These are phyloP conservation scores for Cossypha dichroa DNA, from an alignment of 2,797 vertebrate genomes.

Conservation along the genomic window DNA sequence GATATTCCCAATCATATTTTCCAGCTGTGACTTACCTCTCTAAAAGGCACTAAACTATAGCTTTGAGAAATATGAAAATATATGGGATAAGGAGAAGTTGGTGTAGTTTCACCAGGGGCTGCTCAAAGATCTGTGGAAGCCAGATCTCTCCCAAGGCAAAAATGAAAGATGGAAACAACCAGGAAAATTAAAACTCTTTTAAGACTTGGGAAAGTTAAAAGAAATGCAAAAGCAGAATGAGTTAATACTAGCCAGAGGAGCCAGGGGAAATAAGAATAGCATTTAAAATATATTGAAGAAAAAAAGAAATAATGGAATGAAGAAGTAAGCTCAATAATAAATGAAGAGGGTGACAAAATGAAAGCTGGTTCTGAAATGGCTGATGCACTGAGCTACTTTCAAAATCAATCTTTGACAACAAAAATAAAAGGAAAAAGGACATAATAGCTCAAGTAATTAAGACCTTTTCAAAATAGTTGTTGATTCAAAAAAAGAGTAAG, in stretches of 20 bases:
- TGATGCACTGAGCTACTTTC: constrained; percentile 24
- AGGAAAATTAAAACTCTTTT: constrained; percentile 44
- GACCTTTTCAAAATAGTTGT: constrained; percentile 58
- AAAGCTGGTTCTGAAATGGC: constrained; percentile 49
- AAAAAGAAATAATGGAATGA: constrained; percentile 40
- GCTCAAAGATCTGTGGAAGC: neutral
- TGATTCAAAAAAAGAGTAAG: constrained; percentile 28
- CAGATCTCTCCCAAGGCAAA: constrained; percentile 12
- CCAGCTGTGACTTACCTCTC: neutral
- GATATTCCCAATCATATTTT: neutral
- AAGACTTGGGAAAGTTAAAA: constrained; percentile 35
- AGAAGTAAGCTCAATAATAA: constrained; percentile 50
- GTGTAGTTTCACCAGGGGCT: neutral
- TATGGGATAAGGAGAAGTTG: neutral
- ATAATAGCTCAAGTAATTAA: constrained; percentile 55
- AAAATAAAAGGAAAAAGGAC: constrained; percentile 38
- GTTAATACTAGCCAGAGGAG: constrained; percentile 46
- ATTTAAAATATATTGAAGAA: constrained; percentile 27
- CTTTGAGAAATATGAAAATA: constrained; percentile 23
- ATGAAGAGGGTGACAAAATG: constrained; percentile 49
- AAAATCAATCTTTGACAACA: constrained; percentile 46
- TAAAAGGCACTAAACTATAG: neutral
- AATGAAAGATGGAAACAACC: neutral
- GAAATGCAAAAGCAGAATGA: constrained; percentile 40
- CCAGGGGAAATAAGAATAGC: constrained; percentile 48